Conservation (phyloP, 2,797 vertebrate genomes). For the Rhynchonycteris naso region DNA sequence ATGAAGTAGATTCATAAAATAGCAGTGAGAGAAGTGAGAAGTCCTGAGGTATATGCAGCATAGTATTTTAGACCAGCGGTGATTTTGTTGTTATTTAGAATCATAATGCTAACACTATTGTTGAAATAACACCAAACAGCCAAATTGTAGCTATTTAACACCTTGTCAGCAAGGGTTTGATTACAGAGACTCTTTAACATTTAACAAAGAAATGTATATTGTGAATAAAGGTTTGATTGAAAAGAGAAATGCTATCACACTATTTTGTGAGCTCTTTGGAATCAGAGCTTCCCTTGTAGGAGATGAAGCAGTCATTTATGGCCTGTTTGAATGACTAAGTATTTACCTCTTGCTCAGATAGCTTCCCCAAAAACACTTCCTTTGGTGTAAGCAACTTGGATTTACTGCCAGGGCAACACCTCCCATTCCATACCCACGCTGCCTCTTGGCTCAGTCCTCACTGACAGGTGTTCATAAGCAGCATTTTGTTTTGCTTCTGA, state of each 20-base stretch:
- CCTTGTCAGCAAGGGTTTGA: slow-evolving; percentile 29
- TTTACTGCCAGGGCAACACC: slow-evolving; percentile 68
- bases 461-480: slow-evolving; percentile 48
- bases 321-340: slow-evolving; percentile 61
- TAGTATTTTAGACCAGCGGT: neutral
- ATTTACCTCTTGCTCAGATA: slow-evolving; percentile 59
- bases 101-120: slow-evolving; percentile 5
- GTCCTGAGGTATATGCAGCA: neutral
- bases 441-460: slow-evolving; percentile 4
- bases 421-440: slow-evolving; percentile 49
- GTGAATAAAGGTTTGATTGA: neutral
- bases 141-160: slow-evolving; percentile 34
- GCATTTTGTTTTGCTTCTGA: slow-evolving; percentile 64
- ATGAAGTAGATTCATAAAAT: neutral
- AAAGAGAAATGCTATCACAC: neutral
- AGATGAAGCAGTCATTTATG: slow-evolving; percentile 29
- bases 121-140: slow-evolving; percentile 17
- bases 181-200: neutral
- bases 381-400: slow-evolving; percentile 70
- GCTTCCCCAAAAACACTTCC: slow-evolving; percentile 70
- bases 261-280: slow-evolving; percentile 33
- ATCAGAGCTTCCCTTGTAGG: neutral
- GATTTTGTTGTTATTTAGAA: slow-evolving; percentile 27
- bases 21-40: neutral
- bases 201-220: slow-evolving; percentile 41